Base-by-base conservation (phyloP, 1,140 invertebrate genomes). In the Pentalonia nigronervosa region DNA sequence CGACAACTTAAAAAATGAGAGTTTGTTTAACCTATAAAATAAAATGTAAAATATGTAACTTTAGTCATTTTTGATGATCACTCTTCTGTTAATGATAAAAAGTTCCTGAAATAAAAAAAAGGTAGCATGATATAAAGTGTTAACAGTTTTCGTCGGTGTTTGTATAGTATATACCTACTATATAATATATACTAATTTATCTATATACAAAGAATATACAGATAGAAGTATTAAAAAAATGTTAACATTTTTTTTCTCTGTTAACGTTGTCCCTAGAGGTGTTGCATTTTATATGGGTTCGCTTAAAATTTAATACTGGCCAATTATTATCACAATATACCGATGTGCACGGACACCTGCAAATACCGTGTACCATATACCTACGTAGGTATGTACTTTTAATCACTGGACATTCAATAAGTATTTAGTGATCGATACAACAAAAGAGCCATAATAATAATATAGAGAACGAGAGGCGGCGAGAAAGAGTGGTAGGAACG, bases 1-100 rank as follows among this genome's bases (percentile, higher is more conserved):
- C 60, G 60, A 17, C 60, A 34, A 30, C 14, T 76, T 76, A 76
- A 76, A 76, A 76, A 34, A n/a, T 7, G 30, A 76, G 60, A 76
- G 60, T n/a, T 67, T 67, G 60, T n/a, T 76, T n/a, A n/a, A 76
- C 60, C 60, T 76, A 76, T 76, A 76, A 76, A n/a, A n/a, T 76
- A 76, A 76, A 76, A 76, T 76, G 3, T 76, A 76, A n/a, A 76
- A 41, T 41, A 41, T 67, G 60, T 76, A 76, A 76, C 60, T 76
- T 76, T 76, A 76, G 11, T 76, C n/a, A 76, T 76, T 76, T 76
- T 76, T 76, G 60, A 76, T n/a, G 60, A 76, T 76, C 60, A 76
- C n/a, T 76, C 60, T 76, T 76, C 60, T 76, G 14, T 3, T 67
- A 30, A 67, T 76, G 60, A 76, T n/a, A 76, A 76, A 53, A 76